Conservation (phyloP, 1,140 invertebrate species). For the Rhagoletis zephyria region DNA sequence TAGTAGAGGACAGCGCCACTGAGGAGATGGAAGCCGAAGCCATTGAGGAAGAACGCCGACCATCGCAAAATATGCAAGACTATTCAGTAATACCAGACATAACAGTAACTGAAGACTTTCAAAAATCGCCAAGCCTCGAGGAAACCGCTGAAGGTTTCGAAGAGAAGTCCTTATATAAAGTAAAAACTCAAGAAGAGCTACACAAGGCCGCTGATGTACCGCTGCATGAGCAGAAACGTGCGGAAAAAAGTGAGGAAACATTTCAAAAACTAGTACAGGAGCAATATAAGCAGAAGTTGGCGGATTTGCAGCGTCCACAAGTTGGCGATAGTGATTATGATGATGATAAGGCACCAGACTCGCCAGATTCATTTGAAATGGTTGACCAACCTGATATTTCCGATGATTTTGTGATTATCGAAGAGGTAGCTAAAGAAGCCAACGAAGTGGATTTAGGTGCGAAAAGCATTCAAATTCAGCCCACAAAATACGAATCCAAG, state of each 20-base stretch:
- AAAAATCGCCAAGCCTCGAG: constrained; percentile 66
- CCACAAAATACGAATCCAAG: constrained; percentile 76
- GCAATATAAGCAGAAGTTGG: constrained; percentile 71
- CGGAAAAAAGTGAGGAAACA: constrained; percentile 69
- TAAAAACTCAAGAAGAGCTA: constrained; percentile 69
- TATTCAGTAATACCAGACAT: constrained; percentile 79
- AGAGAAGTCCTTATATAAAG: constrained; percentile 69
- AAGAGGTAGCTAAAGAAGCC: constrained; percentile 88
- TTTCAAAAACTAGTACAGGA: constrained; percentile 71
- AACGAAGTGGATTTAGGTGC: constrained; percentile 85
- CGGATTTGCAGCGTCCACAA: constrained; percentile 71
- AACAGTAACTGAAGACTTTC: constrained; percentile 79
- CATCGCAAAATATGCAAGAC: constrained; percentile 71
- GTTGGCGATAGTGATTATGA: constrained; percentile 65
- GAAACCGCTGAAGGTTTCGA: constrained; percentile 62
- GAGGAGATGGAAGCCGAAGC: constrained; percentile 75
- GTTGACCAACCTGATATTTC: constrained; percentile 87
- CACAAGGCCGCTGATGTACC: constrained; percentile 65
- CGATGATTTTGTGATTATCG: constrained; percentile 89
- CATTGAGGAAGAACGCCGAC: constrained; percentile 72
- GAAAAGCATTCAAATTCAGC: constrained; percentile 82
- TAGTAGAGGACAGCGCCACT: constrained; percentile 76
- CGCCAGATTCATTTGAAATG: constrained; percentile 92
- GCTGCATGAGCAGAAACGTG: constrained; percentile 62
- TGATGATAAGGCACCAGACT: constrained; percentile 79